Conservation (phyloP, 2,113 vertebrate genomes). For the Ameiurus melas region DNA sequence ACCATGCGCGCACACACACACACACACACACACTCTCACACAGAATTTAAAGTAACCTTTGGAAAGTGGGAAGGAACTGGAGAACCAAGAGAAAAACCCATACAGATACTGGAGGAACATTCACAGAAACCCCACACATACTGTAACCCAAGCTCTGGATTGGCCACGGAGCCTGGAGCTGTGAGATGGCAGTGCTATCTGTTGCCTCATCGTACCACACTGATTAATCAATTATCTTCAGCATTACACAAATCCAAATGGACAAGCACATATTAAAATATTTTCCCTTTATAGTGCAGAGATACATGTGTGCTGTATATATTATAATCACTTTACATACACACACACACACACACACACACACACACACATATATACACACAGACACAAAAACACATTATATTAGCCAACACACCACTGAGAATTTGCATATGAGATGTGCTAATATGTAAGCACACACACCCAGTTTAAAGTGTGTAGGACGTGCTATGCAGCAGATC, state of each 20-base stretch:
- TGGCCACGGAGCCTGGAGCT: background rate
- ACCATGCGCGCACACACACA: background rate
- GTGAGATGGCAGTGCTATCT: no score
- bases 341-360: background rate
- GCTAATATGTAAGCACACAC: conserved; percentile 17
- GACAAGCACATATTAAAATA: background rate
- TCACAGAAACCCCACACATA: background rate
- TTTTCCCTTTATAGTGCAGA: background rate
- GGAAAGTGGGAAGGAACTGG: background rate
- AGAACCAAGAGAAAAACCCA: background rate
- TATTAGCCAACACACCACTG: background rate
- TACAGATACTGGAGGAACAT: background rate
- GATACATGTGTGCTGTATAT: background rate
- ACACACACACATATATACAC: background rate
- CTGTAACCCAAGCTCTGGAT: background rate
- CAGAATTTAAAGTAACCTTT: background rate
- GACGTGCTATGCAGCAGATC: conserved; percentile 39
- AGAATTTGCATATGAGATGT: background rate
- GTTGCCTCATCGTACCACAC: background rate
- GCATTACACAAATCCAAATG: background rate
- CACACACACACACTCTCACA: background rate
- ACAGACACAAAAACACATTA: background rate
- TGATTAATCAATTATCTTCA: background rate
- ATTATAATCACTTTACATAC: background rate
- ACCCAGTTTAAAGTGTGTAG: conserved; percentile 35